phyloP scores from a whole-genome alignment of 2,888 invertebrate species.

The Epirrita christyi region DNA sequence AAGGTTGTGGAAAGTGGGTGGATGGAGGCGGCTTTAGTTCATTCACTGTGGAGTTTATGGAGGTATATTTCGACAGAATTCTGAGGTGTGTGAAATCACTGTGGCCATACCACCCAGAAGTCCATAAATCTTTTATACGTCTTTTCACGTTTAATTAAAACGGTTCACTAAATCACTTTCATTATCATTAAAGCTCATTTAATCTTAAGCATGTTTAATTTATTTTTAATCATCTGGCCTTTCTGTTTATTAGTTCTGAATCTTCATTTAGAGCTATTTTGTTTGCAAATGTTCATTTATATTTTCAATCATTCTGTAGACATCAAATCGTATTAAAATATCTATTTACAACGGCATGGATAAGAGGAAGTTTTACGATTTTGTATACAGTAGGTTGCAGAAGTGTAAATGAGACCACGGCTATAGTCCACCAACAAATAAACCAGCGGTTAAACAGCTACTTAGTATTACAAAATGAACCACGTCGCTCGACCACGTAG shows the following conservation, averaged over 20 bases:
- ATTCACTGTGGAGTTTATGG: no score
- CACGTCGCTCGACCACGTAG: no score
- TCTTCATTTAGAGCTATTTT: slow-evolving; percentile 6
- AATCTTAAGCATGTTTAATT: neutral
- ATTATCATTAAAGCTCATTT: neutral
- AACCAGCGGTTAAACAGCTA: no score
- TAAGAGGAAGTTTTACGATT: slow-evolving; percentile 30
- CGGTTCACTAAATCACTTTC: neutral
- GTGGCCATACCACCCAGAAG: neutral
- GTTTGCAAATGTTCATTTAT: slow-evolving; percentile 1
- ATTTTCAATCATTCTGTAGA: slow-evolving; percentile 7
- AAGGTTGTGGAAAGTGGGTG: no score
- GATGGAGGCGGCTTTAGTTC: no score
- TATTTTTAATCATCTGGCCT: slow-evolving; percentile 7
- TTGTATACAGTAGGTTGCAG: slow-evolving; percentile 10
- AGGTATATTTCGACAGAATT: no score
- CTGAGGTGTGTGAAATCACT: neutral
- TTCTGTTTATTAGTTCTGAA: slow-evolving; percentile 3
- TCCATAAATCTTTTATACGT: neutral
- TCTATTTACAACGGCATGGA: slow-evolving; percentile 5
- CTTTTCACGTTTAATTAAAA: neutral
- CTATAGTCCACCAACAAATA: no score
- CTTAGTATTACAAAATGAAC: no score
- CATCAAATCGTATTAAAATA: slow-evolving; percentile 22
- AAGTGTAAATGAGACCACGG: no score